These are phyloP conservation scores for Salvelinus alpinus DNA, from an alignment of 2,113 vertebrate species.

Conservation along the genomic window DNA sequence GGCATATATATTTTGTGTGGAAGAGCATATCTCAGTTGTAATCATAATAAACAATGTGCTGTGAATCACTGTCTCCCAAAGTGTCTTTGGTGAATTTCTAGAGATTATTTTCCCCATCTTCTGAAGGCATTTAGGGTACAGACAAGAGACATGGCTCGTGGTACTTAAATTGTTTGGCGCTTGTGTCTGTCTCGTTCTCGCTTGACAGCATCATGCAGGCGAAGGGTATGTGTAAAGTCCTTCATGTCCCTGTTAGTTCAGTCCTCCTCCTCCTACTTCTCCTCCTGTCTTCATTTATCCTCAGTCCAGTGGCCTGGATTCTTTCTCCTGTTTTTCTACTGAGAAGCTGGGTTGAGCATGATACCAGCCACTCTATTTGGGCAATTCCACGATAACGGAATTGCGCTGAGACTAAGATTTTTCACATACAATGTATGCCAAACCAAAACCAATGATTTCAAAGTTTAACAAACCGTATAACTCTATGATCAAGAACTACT, in stretches of 20 bases:
- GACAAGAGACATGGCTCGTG: constrained; percentile 53
- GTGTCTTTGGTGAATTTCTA: constrained; percentile 64
- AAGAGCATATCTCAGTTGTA: constrained; percentile 38
- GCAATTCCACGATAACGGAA: too few species aligned
- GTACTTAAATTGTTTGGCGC: constrained; percentile 11
- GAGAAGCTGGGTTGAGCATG: not conserved
- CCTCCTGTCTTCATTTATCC: not conserved
- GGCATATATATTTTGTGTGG: too few species aligned
- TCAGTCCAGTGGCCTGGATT: not conserved
- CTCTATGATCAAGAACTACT: too few species aligned
- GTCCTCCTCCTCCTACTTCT: not conserved
- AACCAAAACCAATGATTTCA: too few species aligned
- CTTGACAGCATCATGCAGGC: not conserved
- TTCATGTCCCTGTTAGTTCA: not conserved
- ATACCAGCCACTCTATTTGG: too few species aligned
- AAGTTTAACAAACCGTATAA: too few species aligned
- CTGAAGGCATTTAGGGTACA: constrained; percentile 69
- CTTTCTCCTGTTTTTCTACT: not conserved
- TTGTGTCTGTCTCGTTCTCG: not conserved
- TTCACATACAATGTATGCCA: too few species aligned
- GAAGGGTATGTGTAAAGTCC: not conserved
- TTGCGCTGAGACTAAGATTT: too few species aligned
- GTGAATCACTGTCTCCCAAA: constrained; percentile 65
- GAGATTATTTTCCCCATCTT: constrained; percentile 69
- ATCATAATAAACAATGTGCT: constrained; percentile 44